Evolutionary conservation across 2,113 vertebrate species (phyloP).

Genomic region (Dendropsophus ebraccatus): DNA sequence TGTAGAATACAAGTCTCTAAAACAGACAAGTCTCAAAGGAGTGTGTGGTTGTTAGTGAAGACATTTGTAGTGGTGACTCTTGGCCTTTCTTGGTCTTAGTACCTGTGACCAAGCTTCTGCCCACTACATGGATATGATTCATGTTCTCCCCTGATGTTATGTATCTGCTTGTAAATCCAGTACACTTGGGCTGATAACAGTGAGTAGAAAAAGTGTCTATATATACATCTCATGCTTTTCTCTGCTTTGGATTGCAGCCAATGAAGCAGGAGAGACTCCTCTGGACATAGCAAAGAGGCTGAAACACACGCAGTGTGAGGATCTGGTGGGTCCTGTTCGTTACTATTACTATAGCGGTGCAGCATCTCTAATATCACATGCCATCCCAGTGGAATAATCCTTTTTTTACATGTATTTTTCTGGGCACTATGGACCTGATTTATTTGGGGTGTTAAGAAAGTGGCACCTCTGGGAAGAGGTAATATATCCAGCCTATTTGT

Average conservation of each 20-base stretch:
- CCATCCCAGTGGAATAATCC: background rate
- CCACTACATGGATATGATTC: background rate
- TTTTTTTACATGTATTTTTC: too few species aligned
- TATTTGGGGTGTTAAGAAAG: too few species aligned
- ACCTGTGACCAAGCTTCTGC: background rate
- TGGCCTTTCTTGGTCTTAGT: too few species aligned
- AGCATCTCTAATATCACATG: background rate
- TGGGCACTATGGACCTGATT: too few species aligned
- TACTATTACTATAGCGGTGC: background rate
- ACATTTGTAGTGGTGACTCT: too few species aligned
- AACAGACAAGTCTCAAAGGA: too few species aligned
- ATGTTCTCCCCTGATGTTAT: background rate
- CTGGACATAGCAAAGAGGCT: slow-evolving; percentile 90
- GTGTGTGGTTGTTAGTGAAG: too few species aligned
- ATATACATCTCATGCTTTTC: background rate
- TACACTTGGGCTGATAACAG: background rate
- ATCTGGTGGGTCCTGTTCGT: slow-evolving; percentile 80
- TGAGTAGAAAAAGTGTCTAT: slow-evolving; percentile 46
- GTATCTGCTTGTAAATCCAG: background rate
- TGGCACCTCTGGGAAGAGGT: too few species aligned
- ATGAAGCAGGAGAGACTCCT: slow-evolving; percentile 89
- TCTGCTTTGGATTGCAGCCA: slow-evolving; percentile 74
- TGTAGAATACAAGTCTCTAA: too few species aligned
- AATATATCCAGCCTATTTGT: too few species aligned
- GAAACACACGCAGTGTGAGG: slow-evolving; percentile 86